A percentile compares a stretch with the other conserved stretches of the same genome.
These are phyloP conservation scores for Chiloscyllium punctatum DNA, from an alignment of 2,797 vertebrate species.

Conservation along the genomic window DNA sequence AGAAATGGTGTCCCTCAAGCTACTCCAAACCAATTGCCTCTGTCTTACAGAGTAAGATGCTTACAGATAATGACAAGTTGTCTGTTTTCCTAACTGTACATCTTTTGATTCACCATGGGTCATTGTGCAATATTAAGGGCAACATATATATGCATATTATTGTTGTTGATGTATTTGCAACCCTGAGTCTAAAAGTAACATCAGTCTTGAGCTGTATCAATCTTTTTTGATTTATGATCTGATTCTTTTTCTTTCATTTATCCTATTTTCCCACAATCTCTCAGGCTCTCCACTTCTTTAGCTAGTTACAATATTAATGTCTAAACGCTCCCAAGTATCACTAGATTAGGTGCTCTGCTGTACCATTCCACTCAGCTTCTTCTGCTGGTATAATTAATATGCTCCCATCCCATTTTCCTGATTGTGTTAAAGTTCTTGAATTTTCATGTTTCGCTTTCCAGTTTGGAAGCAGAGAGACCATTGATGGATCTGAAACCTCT, in stretches of 20 bases:
- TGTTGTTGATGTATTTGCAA: background rate
- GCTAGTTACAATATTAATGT: background rate
- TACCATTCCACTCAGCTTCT: background rate
- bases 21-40: too few relatives aligned
- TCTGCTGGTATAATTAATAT: background rate
- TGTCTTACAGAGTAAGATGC: too few relatives aligned
- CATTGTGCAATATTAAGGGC: too few relatives aligned
- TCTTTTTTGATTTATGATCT: background rate
- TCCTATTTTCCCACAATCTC: background rate
- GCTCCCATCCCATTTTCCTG: background rate
- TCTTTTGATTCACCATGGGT: too few relatives aligned
- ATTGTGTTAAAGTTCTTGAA: background rate
- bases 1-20: too few relatives aligned
- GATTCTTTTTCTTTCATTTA: too few relatives aligned
- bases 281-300: background rate
- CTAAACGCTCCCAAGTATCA: background rate
- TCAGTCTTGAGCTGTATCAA: background rate
- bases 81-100: too few relatives aligned
- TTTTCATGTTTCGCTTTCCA: background rate
- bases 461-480: background rate
- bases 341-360: background rate
- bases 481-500: background rate
- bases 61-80: too few relatives aligned
- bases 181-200: background rate
- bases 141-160: too few relatives aligned